These are phyloP conservation scores for Neolamprologus cancellatus DNA, from an alignment of 2,113 vertebrate species.

Conservation along the genomic window DNA sequence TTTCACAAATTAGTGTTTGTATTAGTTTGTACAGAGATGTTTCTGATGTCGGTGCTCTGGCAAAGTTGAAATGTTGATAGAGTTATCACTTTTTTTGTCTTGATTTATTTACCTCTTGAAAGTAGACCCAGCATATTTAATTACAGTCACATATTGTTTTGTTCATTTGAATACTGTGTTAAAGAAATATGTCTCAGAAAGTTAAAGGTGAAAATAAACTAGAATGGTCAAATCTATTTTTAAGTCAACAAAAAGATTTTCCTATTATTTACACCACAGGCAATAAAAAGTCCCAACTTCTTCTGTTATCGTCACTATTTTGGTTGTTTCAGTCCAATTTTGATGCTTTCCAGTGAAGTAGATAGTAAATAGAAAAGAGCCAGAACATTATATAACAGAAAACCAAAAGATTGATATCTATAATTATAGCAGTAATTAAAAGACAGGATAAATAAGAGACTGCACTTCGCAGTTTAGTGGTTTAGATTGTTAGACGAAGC, in stretches of 20 bases:
- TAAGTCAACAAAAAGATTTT: not conserved
- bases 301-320: not conserved
- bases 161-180: not conserved
- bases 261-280: not conserved
- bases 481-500: not conserved
- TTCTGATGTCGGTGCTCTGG: not conserved
- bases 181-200: not conserved
- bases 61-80: not conserved
- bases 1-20: not conserved
- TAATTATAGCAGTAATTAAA: not conserved
- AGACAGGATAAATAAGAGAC: not conserved
- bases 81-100: not conserved
- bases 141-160: not conserved
- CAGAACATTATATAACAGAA: not conserved
- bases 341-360: not conserved
- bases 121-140: not conserved
- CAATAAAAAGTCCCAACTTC: not conserved
- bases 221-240: not conserved
- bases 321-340: not conserved
- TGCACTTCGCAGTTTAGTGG: not conserved
- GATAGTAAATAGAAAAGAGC: not conserved
- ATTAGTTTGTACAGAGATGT: not conserved
- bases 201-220: not conserved
- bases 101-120: not conserved
- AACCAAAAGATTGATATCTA: not conserved